These are phyloP conservation scores for Diglossa brunneiventris DNA, from an alignment of 2,113 vertebrate genomes.

Conservation along the genomic window DNA sequence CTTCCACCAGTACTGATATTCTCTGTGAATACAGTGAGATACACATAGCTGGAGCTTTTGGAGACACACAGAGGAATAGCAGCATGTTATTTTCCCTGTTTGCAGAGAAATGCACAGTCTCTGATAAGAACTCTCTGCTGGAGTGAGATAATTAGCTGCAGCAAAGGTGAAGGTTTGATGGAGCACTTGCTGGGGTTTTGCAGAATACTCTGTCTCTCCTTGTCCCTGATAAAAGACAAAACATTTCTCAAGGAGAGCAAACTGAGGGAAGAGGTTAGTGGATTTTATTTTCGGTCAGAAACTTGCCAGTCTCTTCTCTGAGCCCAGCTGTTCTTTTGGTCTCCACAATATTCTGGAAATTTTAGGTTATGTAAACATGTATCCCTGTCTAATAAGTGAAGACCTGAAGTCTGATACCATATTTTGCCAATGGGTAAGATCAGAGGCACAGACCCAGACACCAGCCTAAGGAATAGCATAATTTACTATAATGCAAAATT, in stretches of 20 bases:
- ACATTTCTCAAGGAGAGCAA: not conserved
- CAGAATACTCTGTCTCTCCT: not conserved
- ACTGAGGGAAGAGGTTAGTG: not conserved
- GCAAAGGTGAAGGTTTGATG: constrained; percentile 4
- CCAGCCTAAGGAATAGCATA: not conserved
- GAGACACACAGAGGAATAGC: not conserved
- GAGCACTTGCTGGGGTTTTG: not conserved
- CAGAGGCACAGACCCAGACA: not conserved
- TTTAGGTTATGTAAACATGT: not conserved
- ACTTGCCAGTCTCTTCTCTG: not conserved
- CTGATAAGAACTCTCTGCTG: not conserved
- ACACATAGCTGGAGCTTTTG: not conserved
- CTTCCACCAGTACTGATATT: not conserved
- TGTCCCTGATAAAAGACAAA: not conserved
- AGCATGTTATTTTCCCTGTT: not conserved
- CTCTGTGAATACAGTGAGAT: not conserved
- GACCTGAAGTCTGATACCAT: not conserved
- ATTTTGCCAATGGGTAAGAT: not conserved
- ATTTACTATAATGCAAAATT: not conserved
- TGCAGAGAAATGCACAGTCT: not conserved
- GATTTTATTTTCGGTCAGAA: not conserved
- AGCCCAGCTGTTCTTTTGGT: not conserved
- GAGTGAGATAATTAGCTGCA: not conserved
- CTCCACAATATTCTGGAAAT: not conserved
- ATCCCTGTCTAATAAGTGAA: not conserved